phyloP scores from a whole-genome alignment of 2,888 invertebrate species.

The Phyto melanocephala region DNA sequence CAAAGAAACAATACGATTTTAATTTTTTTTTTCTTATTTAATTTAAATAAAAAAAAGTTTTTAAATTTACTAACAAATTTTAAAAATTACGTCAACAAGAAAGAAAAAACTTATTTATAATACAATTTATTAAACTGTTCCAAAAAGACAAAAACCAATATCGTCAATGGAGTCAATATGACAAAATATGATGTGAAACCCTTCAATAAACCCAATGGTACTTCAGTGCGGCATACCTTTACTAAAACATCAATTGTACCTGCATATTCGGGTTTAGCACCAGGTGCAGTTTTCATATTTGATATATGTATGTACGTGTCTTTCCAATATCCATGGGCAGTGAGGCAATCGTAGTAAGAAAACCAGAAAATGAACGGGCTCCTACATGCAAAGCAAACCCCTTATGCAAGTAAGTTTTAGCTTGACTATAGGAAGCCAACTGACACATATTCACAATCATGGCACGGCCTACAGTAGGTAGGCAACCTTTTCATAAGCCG shows the following conservation, averaged over 20 bases:
- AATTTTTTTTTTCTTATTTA: too few relatives aligned
- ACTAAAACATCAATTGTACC: constrained; percentile 89
- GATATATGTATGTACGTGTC: constrained; percentile 98
- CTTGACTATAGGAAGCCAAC: constrained; percentile 97
- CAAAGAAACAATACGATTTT: background rate
- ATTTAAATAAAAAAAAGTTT: too few relatives aligned
- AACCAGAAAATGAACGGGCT: constrained; percentile 97
- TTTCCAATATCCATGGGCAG: constrained; percentile 99
- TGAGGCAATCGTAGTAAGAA: constrained; percentile 96
- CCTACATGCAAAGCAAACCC: constrained; percentile 94
- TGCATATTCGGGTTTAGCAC: constrained; percentile 89
- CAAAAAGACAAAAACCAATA: constrained; percentile 97
- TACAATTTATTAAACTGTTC: constrained; percentile 95
- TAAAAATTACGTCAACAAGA: constrained; percentile 15
- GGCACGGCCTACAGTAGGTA: constrained; percentile 92
- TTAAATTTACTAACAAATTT: too few relatives aligned
- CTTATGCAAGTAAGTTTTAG: constrained; percentile 85
- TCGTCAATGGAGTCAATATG: constrained; percentile 97
- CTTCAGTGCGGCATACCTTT: constrained; percentile 91
- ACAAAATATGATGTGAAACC: constrained; percentile 98
- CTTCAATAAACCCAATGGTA: constrained; percentile 97
- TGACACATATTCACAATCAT: constrained; percentile 99
- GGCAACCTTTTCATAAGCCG: constrained; percentile 95
- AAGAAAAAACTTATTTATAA: constrained; percentile 74
- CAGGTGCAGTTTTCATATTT: constrained; percentile 92